These are phyloP conservation scores for Spodoptera exigua DNA, from an alignment of 2,888 invertebrate genomes.

Conservation along the genomic window DNA sequence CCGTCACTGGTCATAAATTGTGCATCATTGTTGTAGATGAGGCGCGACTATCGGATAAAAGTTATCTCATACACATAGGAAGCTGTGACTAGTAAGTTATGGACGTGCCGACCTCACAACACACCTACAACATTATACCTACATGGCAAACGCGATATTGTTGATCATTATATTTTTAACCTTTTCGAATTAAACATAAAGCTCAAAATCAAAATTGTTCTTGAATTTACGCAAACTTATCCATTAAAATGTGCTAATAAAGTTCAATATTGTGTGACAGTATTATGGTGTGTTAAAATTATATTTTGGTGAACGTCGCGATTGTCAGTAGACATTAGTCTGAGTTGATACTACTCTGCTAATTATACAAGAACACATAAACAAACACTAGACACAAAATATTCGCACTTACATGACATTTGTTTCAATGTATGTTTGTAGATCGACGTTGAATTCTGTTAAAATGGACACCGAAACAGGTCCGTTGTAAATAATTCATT, in stretches of 20 bases:
- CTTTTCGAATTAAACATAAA: too few relatives aligned
- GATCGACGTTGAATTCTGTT: conserved; percentile 25
- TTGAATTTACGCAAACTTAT: too few relatives aligned
- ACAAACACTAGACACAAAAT: background rate
- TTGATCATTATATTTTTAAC: too few relatives aligned
- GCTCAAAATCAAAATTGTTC: too few relatives aligned
- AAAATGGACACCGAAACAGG: background rate
- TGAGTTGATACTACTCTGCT: conserved; percentile 12
- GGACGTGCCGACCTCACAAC: conserved; percentile 18
- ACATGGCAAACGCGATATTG: too few relatives aligned
- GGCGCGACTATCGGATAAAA: conserved; percentile 58
- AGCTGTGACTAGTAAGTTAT: conserved; percentile 68
- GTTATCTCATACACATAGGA: conserved; percentile 72
- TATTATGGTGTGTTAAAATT: too few relatives aligned
- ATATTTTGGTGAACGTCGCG: conserved; percentile 34
- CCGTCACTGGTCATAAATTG: conserved; percentile 34
- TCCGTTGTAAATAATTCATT: conserved; percentile 7
- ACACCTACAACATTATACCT: too few relatives aligned
- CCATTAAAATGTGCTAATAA: background rate
- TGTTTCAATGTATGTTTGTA: background rate
- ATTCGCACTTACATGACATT: conserved; percentile 29
- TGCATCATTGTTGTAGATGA: conserved; percentile 74
- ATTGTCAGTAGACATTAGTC: conserved; percentile 21
- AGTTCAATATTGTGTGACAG: background rate
- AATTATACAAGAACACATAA: conserved; percentile 12